These are phyloP conservation scores for Cataglyphis altisquamis DNA, from an alignment of 2,888 invertebrate species.

Conservation along the genomic window DNA sequence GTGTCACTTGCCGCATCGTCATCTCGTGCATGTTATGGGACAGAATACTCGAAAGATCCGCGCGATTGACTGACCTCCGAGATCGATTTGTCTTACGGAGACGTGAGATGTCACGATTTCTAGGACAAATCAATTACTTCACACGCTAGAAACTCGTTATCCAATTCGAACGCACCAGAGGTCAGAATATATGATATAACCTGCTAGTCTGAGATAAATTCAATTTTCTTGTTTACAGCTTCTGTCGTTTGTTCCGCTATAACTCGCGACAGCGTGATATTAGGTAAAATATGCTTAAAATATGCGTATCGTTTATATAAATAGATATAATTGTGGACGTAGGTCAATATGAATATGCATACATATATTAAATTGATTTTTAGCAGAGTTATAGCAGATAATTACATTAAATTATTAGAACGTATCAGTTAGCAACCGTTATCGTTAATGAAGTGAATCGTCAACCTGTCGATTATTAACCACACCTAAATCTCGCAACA, in stretches of 20 bases:
- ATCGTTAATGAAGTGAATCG: constrained; percentile 18
- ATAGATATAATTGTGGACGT: constrained; percentile 6
- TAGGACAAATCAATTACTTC: constrained; percentile 66
- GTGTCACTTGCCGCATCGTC: constrained; percentile 31
- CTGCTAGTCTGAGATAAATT: constrained; percentile 30
- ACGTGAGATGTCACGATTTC: constrained; percentile 23
- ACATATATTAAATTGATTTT: neutral
- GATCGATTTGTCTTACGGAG: constrained; percentile 67
- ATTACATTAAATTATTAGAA: neutral
- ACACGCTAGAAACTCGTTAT: constrained; percentile 68
- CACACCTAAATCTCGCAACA: constrained; percentile 23
- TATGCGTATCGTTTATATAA: neutral
- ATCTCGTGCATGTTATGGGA: constrained; percentile 31
- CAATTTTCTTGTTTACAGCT: constrained; percentile 17
- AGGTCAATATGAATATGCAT: neutral
- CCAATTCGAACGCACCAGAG: constrained; percentile 58
- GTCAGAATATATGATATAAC: neutral
- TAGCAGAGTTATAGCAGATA: neutral
- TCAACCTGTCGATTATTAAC: neutral
- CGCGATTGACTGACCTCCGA: constrained; percentile 34
- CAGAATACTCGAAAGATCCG: neutral
- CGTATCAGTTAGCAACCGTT: constrained; percentile 7
- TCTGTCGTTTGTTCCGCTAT: neutral
- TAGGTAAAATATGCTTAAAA: neutral
- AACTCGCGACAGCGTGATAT: constrained; percentile 14